Conservation (phyloP, 2,797 vertebrate species). For the Eremophila alpestris region DNA sequence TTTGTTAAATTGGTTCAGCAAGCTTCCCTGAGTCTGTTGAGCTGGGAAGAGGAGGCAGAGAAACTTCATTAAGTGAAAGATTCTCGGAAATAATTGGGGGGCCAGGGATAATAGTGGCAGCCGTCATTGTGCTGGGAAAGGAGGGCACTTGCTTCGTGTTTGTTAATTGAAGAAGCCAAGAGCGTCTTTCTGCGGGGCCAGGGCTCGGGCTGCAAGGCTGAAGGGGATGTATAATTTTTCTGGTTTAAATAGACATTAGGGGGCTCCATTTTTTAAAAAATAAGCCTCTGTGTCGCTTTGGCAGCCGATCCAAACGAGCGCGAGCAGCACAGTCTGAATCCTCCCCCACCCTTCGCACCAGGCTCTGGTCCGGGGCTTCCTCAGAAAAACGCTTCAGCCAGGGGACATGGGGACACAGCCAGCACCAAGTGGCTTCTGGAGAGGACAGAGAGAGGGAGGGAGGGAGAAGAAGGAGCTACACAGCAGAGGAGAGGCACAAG, state of each 20-base stretch:
- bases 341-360: not conserved
- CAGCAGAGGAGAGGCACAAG: fast-evolving
- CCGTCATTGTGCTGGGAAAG: slow-evolving; percentile 53
- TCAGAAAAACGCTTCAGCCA: not conserved
- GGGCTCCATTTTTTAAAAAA: slow-evolving; percentile 67
- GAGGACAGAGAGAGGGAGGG: not conserved
- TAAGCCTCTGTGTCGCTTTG: not conserved
- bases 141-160: slow-evolving; percentile 14
- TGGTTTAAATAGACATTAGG: slow-evolving; percentile 64
- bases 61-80: slow-evolving; percentile 66
- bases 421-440: not conserved
- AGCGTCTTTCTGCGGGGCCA: not conserved
- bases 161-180: slow-evolving; percentile 46
- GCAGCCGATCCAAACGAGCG: not conserved
- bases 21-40: slow-evolving; percentile 45
- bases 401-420: not conserved
- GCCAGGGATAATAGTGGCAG: slow-evolving; percentile 49
- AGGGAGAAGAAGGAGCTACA: not conserved
- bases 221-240: not conserved
- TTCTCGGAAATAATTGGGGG: slow-evolving; percentile 62
- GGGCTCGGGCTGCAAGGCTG: not conserved
- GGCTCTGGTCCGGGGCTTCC: not conserved
- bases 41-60: slow-evolving; percentile 55
- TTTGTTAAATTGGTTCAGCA: slow-evolving; percentile 57
- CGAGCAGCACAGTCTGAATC: not conserved